Conservation (phyloP, 2,113 vertebrate genomes). For the Oryzias javanicus region DNA sequence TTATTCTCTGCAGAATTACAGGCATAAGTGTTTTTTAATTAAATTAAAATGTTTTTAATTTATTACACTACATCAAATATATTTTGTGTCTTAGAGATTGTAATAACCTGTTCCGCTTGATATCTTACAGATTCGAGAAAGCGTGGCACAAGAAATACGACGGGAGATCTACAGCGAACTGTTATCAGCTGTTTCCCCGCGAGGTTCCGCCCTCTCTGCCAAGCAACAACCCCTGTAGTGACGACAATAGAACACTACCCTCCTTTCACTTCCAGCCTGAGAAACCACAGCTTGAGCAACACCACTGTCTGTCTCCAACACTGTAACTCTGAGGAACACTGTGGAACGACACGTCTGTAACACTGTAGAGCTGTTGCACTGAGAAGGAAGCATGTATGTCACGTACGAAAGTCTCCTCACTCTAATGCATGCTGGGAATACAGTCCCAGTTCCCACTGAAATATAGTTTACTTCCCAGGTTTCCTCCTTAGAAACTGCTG, state of each 20-base stretch:
- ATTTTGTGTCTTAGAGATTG: too few relatives aligned
- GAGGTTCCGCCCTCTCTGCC: conserved; percentile 54
- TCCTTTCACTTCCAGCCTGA: conserved; percentile 22
- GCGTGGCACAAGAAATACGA: conserved; percentile 88
- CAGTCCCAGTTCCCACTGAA: too few relatives aligned
- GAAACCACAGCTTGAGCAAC: conserved; percentile 31
- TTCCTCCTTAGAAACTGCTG: not conserved
- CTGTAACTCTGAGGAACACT: conserved; percentile 57
- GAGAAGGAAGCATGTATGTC: conserved; percentile 21
- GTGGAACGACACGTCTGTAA: conserved; percentile 41
- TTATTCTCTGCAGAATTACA: too few relatives aligned
- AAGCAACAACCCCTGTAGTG: conserved; percentile 47
- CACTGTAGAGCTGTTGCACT: conserved; percentile 68
- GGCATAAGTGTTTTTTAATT: too few relatives aligned
- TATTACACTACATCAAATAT: too few relatives aligned
- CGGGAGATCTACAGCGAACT: conserved; percentile 91
- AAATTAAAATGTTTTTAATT: too few relatives aligned
- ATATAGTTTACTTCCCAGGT: too few relatives aligned
- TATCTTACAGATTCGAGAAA: conserved; percentile 86
- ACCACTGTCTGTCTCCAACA: conserved; percentile 55
- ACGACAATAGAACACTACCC: conserved; percentile 7
- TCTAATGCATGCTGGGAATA: too few relatives aligned
- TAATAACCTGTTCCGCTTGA: not conserved
- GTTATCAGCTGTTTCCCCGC: conserved; percentile 83
- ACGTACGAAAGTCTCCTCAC: conserved; percentile 3